These are phyloP conservation scores for Watsonalla cultraria DNA, from an alignment of 2,888 invertebrate genomes.

Conservation along the genomic window DNA sequence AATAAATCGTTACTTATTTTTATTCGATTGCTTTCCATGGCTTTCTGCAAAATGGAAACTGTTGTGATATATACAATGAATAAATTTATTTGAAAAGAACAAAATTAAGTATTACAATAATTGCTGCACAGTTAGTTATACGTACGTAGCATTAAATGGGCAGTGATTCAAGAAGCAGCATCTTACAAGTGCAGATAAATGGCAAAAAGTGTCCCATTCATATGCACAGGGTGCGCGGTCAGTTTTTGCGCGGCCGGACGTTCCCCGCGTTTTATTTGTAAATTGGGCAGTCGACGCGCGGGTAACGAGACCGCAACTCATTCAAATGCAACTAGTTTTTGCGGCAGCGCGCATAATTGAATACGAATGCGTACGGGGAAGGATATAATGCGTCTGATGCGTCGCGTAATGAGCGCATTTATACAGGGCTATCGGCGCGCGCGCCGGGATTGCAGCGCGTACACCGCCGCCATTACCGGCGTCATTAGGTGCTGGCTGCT, in stretches of 20 bases:
- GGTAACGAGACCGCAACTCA: constrained; percentile 41
- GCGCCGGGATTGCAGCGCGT: not conserved
- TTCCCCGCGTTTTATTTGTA: constrained; percentile 74
- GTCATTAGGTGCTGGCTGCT: not conserved
- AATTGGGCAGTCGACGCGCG: constrained; percentile 53
- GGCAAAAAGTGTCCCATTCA: constrained; percentile 70
- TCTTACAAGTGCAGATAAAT: constrained; percentile 35
- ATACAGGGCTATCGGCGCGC: constrained; percentile 11
- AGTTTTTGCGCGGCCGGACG: constrained; percentile 72
- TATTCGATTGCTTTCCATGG: too few species aligned
- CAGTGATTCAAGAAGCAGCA: constrained; percentile 47
- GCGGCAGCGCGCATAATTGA: constrained; percentile 63
- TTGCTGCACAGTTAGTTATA: too few species aligned
- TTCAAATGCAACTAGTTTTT: constrained; percentile 76
- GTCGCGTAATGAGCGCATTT: constrained; percentile 47
- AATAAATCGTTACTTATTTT: too few species aligned
- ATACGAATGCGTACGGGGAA: constrained; percentile 65
- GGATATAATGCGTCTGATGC: constrained; percentile 53
- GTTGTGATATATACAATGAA: too few species aligned
- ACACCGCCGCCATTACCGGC: not conserved
- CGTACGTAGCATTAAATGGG: too few species aligned
- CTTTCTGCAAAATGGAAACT: too few species aligned
- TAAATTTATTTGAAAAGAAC: too few species aligned
- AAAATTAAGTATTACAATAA: too few species aligned
- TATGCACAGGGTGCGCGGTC: constrained; percentile 66